Evolutionary conservation across 2,797 vertebrate genomes (phyloP).

Genomic region (Gila robusta): DNA sequence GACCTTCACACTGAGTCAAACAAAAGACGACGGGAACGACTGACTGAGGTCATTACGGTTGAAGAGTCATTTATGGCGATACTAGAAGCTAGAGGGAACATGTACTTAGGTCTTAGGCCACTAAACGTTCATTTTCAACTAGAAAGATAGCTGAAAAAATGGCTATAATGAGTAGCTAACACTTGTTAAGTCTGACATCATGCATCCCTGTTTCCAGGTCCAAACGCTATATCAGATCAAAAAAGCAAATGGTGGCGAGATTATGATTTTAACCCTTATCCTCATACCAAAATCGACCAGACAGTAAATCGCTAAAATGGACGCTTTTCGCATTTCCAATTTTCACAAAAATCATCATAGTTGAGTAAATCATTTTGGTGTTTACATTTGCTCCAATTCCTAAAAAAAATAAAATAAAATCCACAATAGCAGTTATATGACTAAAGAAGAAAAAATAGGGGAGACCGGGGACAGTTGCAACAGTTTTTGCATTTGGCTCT

Average conservation of each 20-base stretch:
- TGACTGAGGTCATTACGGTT: conserved; percentile 1
- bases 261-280: neutral
- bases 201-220: neutral
- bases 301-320: neutral
- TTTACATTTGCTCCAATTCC: neutral
- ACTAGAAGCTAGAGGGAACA: conserved; percentile 1
- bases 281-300: neutral
- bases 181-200: neutral
- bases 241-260: neutral
- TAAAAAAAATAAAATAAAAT: neutral
- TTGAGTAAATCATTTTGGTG: neutral
- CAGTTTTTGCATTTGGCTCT: too few relatives aligned
- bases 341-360: neutral
- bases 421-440: too few relatives aligned
- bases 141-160: neutral
- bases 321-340: neutral
- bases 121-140: neutral
- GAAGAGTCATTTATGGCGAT: conserved; percentile 20
- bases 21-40: neutral
- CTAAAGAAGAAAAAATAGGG: too few relatives aligned
- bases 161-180: neutral
- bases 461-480: too few relatives aligned
- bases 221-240: neutral
- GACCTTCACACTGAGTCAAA: conserved; percentile 63
- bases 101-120: neutral